Evolutionary conservation across 2,797 vertebrate genomes (phyloP).

Genomic region (Anisognathus igniventris): DNA sequence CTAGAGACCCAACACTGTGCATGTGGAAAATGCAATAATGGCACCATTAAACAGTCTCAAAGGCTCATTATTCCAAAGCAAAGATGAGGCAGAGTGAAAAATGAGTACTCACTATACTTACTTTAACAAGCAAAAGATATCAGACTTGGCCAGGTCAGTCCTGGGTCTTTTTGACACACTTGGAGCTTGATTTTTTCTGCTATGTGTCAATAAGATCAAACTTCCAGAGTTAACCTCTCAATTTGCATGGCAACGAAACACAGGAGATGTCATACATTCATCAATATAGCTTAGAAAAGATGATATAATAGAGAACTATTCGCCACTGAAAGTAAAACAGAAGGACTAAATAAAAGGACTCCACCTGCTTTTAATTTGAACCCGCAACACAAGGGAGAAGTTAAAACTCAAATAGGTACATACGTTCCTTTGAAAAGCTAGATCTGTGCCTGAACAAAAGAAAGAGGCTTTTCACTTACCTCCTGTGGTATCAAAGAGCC

Average conservation of each 20-base stretch:
- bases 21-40: background rate
- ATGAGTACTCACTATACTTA: background rate
- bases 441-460: constrained; percentile 23
- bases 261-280: background rate
- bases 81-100: background rate
- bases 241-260: background rate
- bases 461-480: constrained; percentile 20
- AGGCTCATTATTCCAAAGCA: background rate
- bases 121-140: background rate
- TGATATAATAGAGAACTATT: background rate
- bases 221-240: background rate
- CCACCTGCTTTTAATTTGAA: constrained; percentile 8
- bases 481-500: constrained; percentile 36
- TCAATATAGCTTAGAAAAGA: background rate
- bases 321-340: background rate
- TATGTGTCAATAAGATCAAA: background rate
- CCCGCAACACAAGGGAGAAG: background rate
- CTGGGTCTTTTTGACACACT: background rate
- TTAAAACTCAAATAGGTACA: constrained; percentile 32
- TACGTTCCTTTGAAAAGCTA: constrained; percentile 4
- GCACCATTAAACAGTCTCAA: background rate
- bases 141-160: background rate
- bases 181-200: background rate
- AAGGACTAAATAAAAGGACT: constrained; percentile 33
- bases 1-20: background rate